Evolutionary conservation across 2,797 vertebrate species (phyloP), one percentile per base, ranked within the genome.

Genomic region (Acropternis orthonyx): DNA sequence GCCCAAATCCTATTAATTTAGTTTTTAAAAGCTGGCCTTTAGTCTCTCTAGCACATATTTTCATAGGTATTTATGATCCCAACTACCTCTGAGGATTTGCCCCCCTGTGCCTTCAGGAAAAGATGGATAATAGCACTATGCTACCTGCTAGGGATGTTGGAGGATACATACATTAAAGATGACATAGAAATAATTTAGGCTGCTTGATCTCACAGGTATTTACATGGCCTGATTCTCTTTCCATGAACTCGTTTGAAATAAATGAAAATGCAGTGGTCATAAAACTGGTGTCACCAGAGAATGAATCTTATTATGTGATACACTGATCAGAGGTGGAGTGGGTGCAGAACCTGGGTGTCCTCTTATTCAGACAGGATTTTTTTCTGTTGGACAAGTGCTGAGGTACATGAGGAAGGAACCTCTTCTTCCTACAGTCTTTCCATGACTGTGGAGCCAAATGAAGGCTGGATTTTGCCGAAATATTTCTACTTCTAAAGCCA

Each of bases 1-100:
- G 51, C 80, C 63, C 43, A 92, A 94, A 92, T 95, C 83, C 94
- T 71, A 82, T 67, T 93, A 94, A 93, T 96, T 94, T 83, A 83
- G 41, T 92, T 96, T 94, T 89, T 87, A 85, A 91, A 93, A 92
- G 37, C 78, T 88, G 68, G 71, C 37, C 81, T 92, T 91, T 88
- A 85, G 65, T 85, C 78, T 83, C 56, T 61, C 48, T 36, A 59
- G 56, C 44, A 74, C 36, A 58, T 92, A 85, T 93, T 90, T 94
- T 93, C 80, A 61, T 69, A 61, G 37, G 48, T 93, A 92, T 95
- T 96, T 95, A 95, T 87, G 93, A 94, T 89, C 63, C 67, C 48
- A 73, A 4, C 76, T 82, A 39, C 82, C 66, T 81, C 76, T 92
- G 37, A 92, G 82, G 52, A 88, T 66, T 78, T 95, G 16, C 39